phyloP scores from a whole-genome alignment of 2,888 invertebrate species.

The Falcaria lacertinaria region DNA sequence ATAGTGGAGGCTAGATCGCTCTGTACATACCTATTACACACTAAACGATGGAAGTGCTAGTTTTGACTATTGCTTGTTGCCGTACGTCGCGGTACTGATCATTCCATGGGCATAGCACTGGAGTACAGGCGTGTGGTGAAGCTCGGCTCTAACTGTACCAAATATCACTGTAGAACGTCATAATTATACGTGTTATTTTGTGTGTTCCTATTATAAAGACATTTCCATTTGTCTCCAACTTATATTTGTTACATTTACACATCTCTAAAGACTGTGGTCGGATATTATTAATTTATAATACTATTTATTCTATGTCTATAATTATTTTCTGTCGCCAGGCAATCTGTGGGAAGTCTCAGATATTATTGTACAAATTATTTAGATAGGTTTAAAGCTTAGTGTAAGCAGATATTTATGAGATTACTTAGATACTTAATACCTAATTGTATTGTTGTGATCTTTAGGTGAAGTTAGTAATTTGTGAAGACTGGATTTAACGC shows the following conservation, averaged over 20 bases:
- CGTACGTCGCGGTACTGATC: constrained; percentile 36
- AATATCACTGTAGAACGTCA: constrained; percentile 48
- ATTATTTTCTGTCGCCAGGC: constrained; percentile 58
- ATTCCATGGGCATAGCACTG: constrained; percentile 50
- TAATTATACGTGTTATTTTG: constrained; percentile 43
- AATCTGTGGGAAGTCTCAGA: constrained; percentile 58
- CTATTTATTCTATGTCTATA: constrained; percentile 72
- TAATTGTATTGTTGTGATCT: constrained; percentile 73
- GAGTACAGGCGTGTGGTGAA: constrained; percentile 26
- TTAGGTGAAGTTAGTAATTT: constrained; percentile 52
- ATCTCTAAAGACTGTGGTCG: constrained; percentile 72
- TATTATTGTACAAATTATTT: constrained; percentile 77
- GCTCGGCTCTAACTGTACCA: constrained; percentile 50
- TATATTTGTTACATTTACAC: constrained; percentile 55
- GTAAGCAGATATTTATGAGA: constrained; percentile 75
- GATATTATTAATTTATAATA: constrained; percentile 71
- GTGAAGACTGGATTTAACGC: constrained; percentile 74
- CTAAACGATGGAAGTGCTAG: constrained; percentile 43
- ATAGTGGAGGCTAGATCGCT: constrained; percentile 62
- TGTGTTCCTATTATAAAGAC: constrained; percentile 72
- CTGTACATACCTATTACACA: no score
- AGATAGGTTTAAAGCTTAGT: constrained; percentile 54
- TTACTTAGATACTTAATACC: constrained; percentile 66
- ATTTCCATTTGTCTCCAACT: constrained; percentile 53
- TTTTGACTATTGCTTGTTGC: constrained; percentile 21